Conservation (phyloP, 53 echinoderm and acorn worm genomes). For the Holothuria leucospilota region DNA sequence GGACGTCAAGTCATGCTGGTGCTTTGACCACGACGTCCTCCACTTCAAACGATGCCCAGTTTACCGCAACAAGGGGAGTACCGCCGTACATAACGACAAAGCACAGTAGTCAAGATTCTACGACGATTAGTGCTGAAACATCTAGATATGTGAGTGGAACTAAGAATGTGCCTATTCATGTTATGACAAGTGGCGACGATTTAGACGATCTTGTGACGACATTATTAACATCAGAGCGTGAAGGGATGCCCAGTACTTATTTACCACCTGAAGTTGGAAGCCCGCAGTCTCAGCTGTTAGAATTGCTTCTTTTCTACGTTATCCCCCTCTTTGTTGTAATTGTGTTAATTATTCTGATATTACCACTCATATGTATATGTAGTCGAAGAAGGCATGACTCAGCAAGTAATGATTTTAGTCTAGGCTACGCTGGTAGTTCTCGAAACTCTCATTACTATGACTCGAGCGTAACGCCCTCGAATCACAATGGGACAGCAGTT, state of each 20-base stretch:
- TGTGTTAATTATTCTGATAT: slow-evolving; percentile 1
- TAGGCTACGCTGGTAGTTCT: background rate
- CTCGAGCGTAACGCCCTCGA: too few relatives aligned
- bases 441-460: background rate
- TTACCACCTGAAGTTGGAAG: background rate
- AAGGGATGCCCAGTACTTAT: background rate
- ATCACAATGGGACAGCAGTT: background rate
- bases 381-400: background rate
- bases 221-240: background rate
- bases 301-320: background rate
- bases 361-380: slow-evolving; percentile 25
- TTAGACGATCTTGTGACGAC: slow-evolving; percentile 4
- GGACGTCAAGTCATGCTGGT: too few relatives aligned
- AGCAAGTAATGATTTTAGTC: too few relatives aligned
- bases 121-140: background rate
- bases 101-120: too few relatives aligned
- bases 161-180: background rate
- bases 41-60: background rate
- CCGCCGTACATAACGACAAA: too few relatives aligned
- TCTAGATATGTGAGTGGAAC: too few relatives aligned
- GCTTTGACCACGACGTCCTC: too few relatives aligned
- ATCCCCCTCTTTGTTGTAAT: slow-evolving; percentile 5
- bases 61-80: too few relatives aligned
- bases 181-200: too few relatives aligned
- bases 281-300: background rate